Percentiles rank a stretch among this genome's conserved stretches.
These are phyloP conservation scores for Gymnorhina tibicen DNA, from an alignment of 2,113 vertebrate genomes.

Conservation along the genomic window DNA sequence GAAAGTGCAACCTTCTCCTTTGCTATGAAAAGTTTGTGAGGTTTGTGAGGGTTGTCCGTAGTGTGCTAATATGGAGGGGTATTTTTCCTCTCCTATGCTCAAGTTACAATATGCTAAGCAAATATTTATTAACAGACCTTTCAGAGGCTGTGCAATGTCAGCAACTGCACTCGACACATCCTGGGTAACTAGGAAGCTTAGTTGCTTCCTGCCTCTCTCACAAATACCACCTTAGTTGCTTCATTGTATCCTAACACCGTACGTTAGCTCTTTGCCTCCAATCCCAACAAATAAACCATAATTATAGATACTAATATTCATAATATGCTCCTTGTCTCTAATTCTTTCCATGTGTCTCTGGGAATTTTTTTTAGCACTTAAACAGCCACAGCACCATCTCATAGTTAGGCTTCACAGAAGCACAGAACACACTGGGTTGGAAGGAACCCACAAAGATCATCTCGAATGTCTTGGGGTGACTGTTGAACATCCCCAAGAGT, in stretches of 20 bases:
- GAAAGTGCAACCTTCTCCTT: background rate
- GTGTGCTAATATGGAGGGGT: background rate
- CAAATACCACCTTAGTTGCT: background rate
- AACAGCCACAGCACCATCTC: background rate
- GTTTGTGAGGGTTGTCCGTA: background rate
- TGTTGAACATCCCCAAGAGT: background rate
- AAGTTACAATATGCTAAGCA: slow-evolving; percentile 44
- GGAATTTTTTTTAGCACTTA: background rate
- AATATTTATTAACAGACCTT: slow-evolving; percentile 54
- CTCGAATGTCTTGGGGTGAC: too few species aligned
- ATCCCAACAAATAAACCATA: background rate
- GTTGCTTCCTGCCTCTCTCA: background rate
- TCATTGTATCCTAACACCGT: background rate
- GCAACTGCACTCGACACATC: background rate
- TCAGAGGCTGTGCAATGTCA: background rate
- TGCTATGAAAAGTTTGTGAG: background rate
- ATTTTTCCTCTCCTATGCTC: background rate
- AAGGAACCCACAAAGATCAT: background rate
- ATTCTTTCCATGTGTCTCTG: background rate
- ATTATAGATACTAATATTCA: background rate
- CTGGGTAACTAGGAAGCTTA: background rate
- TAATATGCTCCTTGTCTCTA: background rate
- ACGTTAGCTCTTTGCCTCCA: background rate
- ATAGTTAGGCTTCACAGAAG: background rate
- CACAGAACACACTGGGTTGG: background rate